Evolutionary conservation across 1,140 invertebrate species (phyloP).

Genomic region (Brachionus rubens): DNA sequence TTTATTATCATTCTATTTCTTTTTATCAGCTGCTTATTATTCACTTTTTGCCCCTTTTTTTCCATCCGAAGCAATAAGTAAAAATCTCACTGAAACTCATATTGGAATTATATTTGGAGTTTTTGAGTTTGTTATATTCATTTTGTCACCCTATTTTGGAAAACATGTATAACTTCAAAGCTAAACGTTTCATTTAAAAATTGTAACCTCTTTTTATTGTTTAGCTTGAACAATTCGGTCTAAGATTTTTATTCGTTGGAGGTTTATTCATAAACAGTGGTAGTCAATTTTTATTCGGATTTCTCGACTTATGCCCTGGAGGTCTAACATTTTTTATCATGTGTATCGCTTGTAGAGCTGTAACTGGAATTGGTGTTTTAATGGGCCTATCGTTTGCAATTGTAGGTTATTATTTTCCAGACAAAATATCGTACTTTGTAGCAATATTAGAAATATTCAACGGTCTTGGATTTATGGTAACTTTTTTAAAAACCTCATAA

Average conservation of each 20-base stretch:
- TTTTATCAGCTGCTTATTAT: slow-evolving; percentile 20
- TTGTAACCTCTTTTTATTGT: neutral
- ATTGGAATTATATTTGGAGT: slow-evolving; percentile 39
- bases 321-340: slow-evolving; percentile 26
- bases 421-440: slow-evolving; percentile 14
- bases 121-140: slow-evolving; percentile 27
- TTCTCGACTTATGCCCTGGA: slow-evolving; percentile 12
- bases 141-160: slow-evolving; percentile 38
- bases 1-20: slow-evolving; percentile 12
- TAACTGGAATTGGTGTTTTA: slow-evolving; percentile 20
- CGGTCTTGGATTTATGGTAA: slow-evolving; percentile 32
- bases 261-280: slow-evolving; percentile 23
- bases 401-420: slow-evolving; percentile 41
- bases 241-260: slow-evolving; percentile 21
- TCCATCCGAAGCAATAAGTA: slow-evolving; percentile 18
- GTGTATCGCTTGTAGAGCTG: slow-evolving; percentile 37
- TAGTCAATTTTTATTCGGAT: slow-evolving; percentile 31
- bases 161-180: slow-evolving; percentile 16
- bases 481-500: too few relatives aligned
- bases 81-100: slow-evolving; percentile 21
- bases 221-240: slow-evolving; percentile 7
- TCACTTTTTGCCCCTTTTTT: slow-evolving; percentile 39
- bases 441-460: slow-evolving; percentile 12
- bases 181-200: neutral
- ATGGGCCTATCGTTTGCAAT: slow-evolving; percentile 30